Conservation (phyloP, 2,888 invertebrate genomes). For the Volucella bombylans region DNA sequence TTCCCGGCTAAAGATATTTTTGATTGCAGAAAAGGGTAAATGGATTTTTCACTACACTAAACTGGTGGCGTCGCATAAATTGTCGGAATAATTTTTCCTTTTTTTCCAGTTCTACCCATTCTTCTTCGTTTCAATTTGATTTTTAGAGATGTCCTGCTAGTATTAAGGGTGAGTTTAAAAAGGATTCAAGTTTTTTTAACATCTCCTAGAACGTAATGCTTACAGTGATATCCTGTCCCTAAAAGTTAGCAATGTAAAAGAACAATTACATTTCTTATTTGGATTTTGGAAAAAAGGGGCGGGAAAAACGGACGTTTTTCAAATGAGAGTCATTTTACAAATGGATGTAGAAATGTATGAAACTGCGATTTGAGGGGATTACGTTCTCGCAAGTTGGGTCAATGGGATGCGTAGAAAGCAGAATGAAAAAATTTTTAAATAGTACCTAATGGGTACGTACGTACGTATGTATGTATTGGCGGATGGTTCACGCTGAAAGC, state of each 20-base stretch:
- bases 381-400: not conserved
- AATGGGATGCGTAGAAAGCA: too few species aligned
- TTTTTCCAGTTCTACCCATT: not conserved
- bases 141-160: not conserved
- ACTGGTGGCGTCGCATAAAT: not conserved
- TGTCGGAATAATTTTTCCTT: constrained; percentile 17
- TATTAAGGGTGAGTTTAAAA: constrained; percentile 5
- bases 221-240: not conserved
- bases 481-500: too few species aligned
- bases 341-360: not conserved
- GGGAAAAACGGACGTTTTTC: constrained; percentile 2
- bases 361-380: constrained; percentile 12
- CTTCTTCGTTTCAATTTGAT: constrained; percentile 3
- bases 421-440: too few species aligned
- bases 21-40: constrained; percentile 23
- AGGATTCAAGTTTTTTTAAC: constrained; percentile 8
- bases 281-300: not conserved
- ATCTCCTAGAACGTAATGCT: not conserved
- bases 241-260: constrained; percentile 15
- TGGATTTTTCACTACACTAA: constrained; percentile 14
- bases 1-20: constrained; percentile 17
- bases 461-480: too few species aligned
- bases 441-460: too few species aligned
- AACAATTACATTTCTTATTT: constrained; percentile 5
- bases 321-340: not conserved